phyloP scores from a whole-genome alignment of 2,797 vertebrate species.

The Scolopax rusticola region DNA sequence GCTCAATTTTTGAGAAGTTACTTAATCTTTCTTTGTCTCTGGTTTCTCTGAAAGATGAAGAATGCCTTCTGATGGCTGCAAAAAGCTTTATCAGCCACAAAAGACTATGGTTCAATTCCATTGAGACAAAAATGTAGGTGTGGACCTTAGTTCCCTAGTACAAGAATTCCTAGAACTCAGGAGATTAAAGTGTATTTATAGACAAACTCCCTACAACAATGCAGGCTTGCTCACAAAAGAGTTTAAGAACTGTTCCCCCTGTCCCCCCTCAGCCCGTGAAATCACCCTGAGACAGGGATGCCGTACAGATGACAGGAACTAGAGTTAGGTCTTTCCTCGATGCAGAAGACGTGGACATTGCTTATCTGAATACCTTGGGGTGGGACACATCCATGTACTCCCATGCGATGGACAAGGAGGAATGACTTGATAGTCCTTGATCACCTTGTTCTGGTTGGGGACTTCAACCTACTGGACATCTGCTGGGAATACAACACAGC shows the following conservation, averaged over 20 bases:
- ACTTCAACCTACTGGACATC: too few species aligned
- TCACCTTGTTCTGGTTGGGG: too few species aligned
- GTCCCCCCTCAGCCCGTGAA: background rate
- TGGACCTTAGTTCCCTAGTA: background rate
- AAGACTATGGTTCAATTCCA: background rate
- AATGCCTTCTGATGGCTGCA: background rate
- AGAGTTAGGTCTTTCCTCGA: background rate
- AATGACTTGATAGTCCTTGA: background rate
- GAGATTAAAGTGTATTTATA: background rate
- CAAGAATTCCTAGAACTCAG: background rate
- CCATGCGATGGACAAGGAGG: background rate
- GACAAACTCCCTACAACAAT: background rate
- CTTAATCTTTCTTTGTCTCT: background rate
- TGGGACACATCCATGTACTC: background rate
- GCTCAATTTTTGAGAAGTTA: background rate
- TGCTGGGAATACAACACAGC: too few species aligned
- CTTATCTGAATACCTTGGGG: background rate
- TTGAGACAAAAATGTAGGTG: background rate
- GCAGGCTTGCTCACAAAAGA: background rate
- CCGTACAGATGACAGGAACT: background rate
- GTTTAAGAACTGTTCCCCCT: background rate
- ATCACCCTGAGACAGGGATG: fast-evolving
- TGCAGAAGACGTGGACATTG: fast-evolving
- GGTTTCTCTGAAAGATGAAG: background rate
- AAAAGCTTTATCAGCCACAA: background rate